Evolutionary conservation across 2,888 invertebrate species (phyloP), one percentile per base, ranked within the genome.

Genomic region (Melinaea marsaeus): DNA sequence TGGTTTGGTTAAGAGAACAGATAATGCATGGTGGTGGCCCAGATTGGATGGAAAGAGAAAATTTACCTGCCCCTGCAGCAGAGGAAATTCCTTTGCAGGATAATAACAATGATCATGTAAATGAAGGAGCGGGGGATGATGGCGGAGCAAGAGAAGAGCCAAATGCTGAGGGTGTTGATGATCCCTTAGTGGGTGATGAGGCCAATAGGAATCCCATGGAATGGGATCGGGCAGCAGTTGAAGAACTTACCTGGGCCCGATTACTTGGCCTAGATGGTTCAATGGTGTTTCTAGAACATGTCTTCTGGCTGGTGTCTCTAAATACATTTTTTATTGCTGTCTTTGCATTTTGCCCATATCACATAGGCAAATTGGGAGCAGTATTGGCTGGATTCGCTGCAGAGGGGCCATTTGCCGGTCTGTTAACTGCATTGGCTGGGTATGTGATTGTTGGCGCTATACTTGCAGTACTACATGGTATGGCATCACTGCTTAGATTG

Each of bases 121-220:
- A 87, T 74, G 89, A 88, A 58, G 86, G 79, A 32, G 84, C 75
- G 0, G 80, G 79, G 3, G 83, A 85, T 61, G 86, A 85, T 59
- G 83, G 76, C 55, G 78, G 77, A 57, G 69, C 84, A 58, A 72
- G 90, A 74, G 75, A 92, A 72, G 75, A 92, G 75, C 78, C 81
- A 59, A 76, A 86, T 74, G 78, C 87, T 72, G 81, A 88, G 72
- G 79, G 78, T 55, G 83, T 73, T 33, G 92, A 91, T 75, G 92
- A 93, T 73, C 87, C 92, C 35, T 80, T 93, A 71, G 93, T 92
- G 45, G 94, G 94, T 4, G 95, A 95, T 77, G 96, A 95, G 75
- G 96, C 94, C 66, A 98, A 98, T 78, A 99, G 99, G 98, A 99
- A 99, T 85, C 98, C 98, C 0, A 97, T 99, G 93, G 99, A 99